Evolutionary conservation across 53 echinoderm and acorn worm genomes (phyloP), one percentile per base, ranked within the genome.

Genomic region (Crossaster papposus): DNA sequence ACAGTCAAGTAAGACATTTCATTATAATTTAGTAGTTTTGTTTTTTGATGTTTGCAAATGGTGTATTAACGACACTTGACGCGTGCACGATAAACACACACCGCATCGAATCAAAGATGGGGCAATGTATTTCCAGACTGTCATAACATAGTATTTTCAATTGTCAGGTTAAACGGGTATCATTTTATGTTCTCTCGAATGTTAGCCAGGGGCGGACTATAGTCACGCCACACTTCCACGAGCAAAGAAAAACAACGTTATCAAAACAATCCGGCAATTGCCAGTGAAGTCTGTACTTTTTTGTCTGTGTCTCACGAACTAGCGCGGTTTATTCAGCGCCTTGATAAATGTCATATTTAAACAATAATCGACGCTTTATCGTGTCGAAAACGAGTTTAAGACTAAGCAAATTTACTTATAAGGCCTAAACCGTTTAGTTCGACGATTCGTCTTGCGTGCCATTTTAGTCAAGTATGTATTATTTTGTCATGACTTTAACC

Each of bases 41-140:
- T n/a, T n/a, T n/a, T n/a, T n/a, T n/a, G n/a, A n/a, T n/a, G n/a
- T n/a, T n/a, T n/a, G n/a, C n/a, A n/a, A n/a, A n/a, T n/a, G n/a
- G n/a, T n/a, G n/a, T 8, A 32, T 23, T 26, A 36, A 24, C 83
- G 36, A 70, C 18, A 37, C 65, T 36, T 12, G 22, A 70, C 44
- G 29, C 83, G 62, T 28, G 64, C 35, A 68, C 8, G 34, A 32
- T 50, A 65, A 65, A 82, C 38, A 83, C 14, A 28, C 65, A 33
- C 65, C 37, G 28, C 15, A 34, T 24, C 31, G 80, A 64, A 83
- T 26, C 83, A 15, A 81, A 30, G 7, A n/a, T 37, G 22, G 23
- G 83, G 83, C 62, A 81, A 81, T 83, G 83, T 24, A 50, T 70
- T 70, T 26, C 24, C 83, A 36, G 29, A 26, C 83, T 83, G 70